Evolutionary conservation across 2,888 invertebrate genomes (phyloP).

Genomic region (Cheilosia variabilis): DNA sequence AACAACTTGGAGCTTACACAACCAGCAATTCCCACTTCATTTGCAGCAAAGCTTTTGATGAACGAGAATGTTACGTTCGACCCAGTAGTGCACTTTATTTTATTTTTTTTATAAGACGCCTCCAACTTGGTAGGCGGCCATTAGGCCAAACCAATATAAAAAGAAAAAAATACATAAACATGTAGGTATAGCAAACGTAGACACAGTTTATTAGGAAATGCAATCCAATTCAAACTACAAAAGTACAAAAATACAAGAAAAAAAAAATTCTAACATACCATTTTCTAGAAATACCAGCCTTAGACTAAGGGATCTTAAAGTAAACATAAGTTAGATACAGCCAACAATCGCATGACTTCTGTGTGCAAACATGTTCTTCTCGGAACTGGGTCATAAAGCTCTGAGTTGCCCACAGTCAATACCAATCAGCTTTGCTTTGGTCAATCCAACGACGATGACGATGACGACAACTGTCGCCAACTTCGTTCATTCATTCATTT

Average conservation of each 20-base stretch:
- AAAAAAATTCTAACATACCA: conserved; percentile 11
- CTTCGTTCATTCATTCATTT: conserved; percentile 63
- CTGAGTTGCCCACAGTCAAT: conserved; percentile 19
- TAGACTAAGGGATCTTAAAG: conserved; percentile 53
- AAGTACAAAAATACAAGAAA: too few relatives aligned
- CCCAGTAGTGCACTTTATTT: too few relatives aligned
- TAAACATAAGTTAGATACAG: conserved; percentile 42
- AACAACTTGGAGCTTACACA: too few relatives aligned
- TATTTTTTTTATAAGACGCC: too few relatives aligned
- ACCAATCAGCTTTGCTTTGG: conserved; percentile 41
- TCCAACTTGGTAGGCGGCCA: too few relatives aligned
- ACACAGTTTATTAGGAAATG: neutral
- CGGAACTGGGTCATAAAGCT: conserved; percentile 45
- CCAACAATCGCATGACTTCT: conserved; percentile 38
- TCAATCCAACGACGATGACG: conserved; percentile 34
- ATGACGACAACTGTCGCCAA: conserved; percentile 49
- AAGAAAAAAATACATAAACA: too few relatives aligned
- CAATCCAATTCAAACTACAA: neutral
- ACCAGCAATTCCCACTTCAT: too few relatives aligned
- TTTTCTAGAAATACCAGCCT: conserved; percentile 45
- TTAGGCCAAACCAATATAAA: too few relatives aligned
- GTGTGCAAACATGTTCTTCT: conserved; percentile 37
- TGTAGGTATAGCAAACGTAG: too few relatives aligned
- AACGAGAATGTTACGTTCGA: too few relatives aligned
- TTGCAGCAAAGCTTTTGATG: too few relatives aligned